phyloP scores from a whole-genome alignment of 2,888 invertebrate genomes.

The Prosopocoilus inquinatus region DNA sequence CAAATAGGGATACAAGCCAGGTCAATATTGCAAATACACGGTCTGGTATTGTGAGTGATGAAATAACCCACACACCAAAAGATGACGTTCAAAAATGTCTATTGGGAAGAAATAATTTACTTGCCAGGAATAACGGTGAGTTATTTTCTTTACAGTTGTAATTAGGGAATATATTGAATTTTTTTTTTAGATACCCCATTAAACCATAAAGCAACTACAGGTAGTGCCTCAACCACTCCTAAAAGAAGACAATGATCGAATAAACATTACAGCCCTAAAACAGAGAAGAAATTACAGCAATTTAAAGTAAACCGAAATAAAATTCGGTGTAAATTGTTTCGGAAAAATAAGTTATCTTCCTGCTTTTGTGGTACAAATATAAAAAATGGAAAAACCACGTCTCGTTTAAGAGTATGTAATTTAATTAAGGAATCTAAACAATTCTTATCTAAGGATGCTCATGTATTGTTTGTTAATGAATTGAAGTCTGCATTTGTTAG shows the following conservation, averaged over 20 bases:
- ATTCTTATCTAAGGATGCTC: not conserved
- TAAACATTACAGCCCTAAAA: not conserved
- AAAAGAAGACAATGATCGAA: not conserved
- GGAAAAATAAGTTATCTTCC: not conserved
- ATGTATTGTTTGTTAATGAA: not conserved
- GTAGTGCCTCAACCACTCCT: too few relatives aligned
- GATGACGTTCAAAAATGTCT: too few relatives aligned
- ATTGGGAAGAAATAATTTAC: too few relatives aligned
- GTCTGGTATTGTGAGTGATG: too few relatives aligned
- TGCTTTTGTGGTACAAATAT: not conserved
- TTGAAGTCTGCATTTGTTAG: not conserved
- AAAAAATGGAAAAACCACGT: not conserved
- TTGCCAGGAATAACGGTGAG: too few relatives aligned
- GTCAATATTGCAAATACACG: too few relatives aligned
- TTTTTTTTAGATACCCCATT: not conserved
- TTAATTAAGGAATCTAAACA: not conserved
- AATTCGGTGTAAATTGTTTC: not conserved
- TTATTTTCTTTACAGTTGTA: too few relatives aligned
- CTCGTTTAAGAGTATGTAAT: not conserved
- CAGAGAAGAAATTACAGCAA: not conserved
- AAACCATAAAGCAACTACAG: not conserved
- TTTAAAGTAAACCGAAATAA: not conserved
- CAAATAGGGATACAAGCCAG: too few relatives aligned
- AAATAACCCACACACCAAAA: too few relatives aligned
- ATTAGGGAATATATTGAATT: too few relatives aligned